Base-by-base conservation (phyloP, 1,140 invertebrate genomes). In the Phenacoccus solenopsis region DNA sequence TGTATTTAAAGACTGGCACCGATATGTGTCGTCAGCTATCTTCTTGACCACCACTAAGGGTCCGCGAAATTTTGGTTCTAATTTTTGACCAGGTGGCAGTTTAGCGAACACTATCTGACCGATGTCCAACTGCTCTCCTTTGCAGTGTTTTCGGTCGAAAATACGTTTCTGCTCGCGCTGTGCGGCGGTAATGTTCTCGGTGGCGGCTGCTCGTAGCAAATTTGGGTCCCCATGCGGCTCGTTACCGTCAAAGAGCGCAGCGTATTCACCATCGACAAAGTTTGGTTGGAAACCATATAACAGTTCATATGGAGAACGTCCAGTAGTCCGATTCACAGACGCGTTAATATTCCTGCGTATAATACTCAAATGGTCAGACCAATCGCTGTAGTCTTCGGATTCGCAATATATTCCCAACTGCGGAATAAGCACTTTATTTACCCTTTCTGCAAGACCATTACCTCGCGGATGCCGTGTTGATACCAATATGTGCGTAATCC, bases 11-110 rank as follows among this genome's bases (percentile, higher is more conserved):
- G n/a, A n/a, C n/a, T n/a, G n/a, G n/a, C n/a, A n/a, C n/a, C 57
- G 49, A 4, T 64, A 70, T 1, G 20, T 59, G 20, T 59, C 56
- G 7, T 7, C 13, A 59, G 56, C 16, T 5, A 59, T 7, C 7
- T 20, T 21, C 20, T 32, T 1, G 0, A 24, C 61, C 13, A 70
- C 56, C 0, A 70, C 24, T 22, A 70, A 16, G 5, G 70, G 70
- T 30, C 70, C 32, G 35, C 61, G n/a, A 28, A 25, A 70, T 24
- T 49, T 64, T 1, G 59, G 59, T 28, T 70, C 28, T 0, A 70
- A 9, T 5, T 70, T 70, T 1, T 57, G 35, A 13, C 57, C 12
- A 1, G 16, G 9, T 1, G 61, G 61, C 1, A 30, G 25, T 27
- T 59, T 20, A 5, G 32, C 7, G 5, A 25, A 70, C n/a, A 70